Evolutionary conservation across 2,797 vertebrate genomes (phyloP).

Genomic region (Xenops minutus): DNA sequence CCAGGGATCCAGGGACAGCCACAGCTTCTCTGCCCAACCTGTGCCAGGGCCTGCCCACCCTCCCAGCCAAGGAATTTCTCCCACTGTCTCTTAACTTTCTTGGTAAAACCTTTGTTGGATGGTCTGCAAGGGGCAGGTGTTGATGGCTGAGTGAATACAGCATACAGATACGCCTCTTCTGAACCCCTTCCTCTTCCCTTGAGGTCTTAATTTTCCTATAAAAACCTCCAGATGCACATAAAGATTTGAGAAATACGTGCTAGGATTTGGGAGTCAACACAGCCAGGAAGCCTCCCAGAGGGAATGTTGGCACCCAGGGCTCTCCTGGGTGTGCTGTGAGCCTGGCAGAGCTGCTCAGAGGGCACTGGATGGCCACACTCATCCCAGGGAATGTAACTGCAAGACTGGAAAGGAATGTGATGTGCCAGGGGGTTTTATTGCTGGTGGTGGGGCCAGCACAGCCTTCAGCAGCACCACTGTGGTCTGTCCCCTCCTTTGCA

Average conservation of each 20-base stretch:
- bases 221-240: background rate
- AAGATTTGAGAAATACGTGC: background rate
- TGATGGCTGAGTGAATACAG: background rate
- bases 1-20: background rate
- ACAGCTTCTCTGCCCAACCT: too few species aligned
- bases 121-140: background rate
- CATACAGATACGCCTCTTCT: background rate
- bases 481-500: background rate
- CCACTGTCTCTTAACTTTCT: background rate
- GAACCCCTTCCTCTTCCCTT: background rate
- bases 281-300: background rate
- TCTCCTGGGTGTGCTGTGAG: background rate
- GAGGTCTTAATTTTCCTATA: background rate
- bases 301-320: background rate
- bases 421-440: background rate
- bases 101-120: background rate
- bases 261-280: background rate
- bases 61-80: background rate
- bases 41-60: too few species aligned
- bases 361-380: background rate
- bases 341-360: background rate
- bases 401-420: background rate
- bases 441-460: too few species aligned
- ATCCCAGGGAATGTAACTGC: background rate
- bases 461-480: background rate